Evolutionary conservation across 2,888 invertebrate genomes (phyloP).

Genomic region (Mythimna impura): DNA sequence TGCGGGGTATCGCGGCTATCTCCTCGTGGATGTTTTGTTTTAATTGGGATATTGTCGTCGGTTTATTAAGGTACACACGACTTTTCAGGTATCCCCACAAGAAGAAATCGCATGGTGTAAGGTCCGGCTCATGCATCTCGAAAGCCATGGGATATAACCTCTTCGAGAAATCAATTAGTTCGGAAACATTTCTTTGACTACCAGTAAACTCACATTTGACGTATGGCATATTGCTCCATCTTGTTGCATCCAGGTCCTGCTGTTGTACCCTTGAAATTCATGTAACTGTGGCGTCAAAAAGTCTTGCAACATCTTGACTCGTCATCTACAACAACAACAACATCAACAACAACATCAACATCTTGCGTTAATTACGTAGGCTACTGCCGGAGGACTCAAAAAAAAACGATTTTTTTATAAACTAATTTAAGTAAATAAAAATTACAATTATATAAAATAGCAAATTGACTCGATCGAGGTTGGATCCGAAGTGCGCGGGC

Average conservation of each 20-base stretch:
- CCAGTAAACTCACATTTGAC: constrained; percentile 4
- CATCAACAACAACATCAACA: too few relatives aligned
- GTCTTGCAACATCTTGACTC: neutral
- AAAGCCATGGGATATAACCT: neutral
- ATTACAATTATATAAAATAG: too few relatives aligned
- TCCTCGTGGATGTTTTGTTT: constrained; percentile 3
- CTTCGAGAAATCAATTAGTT: neutral
- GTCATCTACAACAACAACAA: too few relatives aligned
- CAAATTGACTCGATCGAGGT: too few relatives aligned
- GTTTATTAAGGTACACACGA: neutral
- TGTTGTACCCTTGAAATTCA: constrained; percentile 1
- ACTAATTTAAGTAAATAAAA: too few relatives aligned
- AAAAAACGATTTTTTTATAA: neutral
- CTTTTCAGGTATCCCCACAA: neutral
- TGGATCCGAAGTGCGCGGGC: too few relatives aligned
- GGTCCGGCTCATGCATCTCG: neutral
- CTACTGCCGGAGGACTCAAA: neutral
- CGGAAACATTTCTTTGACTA: neutral
- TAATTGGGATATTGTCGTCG: neutral
- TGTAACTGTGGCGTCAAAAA: neutral
- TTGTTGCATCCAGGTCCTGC: constrained; percentile 8
- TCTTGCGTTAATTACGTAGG: neutral
- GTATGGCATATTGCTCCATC: neutral
- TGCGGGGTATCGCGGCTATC: too few relatives aligned
- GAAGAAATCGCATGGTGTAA: neutral